Evolutionary conservation across 2,888 invertebrate species (phyloP).

Genomic region (Cantharis rustica): DNA sequence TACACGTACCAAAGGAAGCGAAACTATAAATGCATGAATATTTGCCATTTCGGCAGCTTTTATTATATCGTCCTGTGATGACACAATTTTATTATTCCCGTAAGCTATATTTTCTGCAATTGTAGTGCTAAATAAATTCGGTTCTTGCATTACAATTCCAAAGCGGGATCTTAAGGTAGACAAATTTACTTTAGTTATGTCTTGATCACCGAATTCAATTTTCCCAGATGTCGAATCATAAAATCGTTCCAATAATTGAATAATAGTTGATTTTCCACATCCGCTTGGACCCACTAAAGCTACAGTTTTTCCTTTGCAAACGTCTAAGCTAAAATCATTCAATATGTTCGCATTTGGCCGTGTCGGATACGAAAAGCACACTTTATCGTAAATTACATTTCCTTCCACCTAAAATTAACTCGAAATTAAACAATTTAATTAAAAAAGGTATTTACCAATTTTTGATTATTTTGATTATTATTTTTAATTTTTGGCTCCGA

Average conservation of each 20-base stretch:
- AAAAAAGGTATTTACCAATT: neutral
- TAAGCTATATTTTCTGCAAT: slow-evolving; percentile 92
- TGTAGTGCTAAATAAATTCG: slow-evolving; percentile 84
- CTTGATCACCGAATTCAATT: slow-evolving; percentile 53
- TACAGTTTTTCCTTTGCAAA: slow-evolving; percentile 70
- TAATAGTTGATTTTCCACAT: slow-evolving; percentile 87
- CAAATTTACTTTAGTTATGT: slow-evolving; percentile 44
- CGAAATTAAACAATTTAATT: neutral
- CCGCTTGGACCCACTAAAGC: slow-evolving; percentile 84
- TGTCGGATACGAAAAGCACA: slow-evolving; percentile 78
- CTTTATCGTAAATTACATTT: slow-evolving; percentile 69
- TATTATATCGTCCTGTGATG: slow-evolving; percentile 74
- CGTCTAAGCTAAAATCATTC: slow-evolving; percentile 62
- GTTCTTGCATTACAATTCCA: slow-evolving; percentile 92
- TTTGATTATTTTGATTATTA: slow-evolving; percentile 48
- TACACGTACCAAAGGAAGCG: slow-evolving; percentile 72
- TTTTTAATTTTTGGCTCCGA: slow-evolving; percentile 33
- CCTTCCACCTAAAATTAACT: slow-evolving; percentile 58
- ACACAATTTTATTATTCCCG: slow-evolving; percentile 74
- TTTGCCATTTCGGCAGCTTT: slow-evolving; percentile 81
- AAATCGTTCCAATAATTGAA: slow-evolving; percentile 81
- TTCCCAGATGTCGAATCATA: slow-evolving; percentile 75
- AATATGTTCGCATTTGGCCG: slow-evolving; percentile 69
- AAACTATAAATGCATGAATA: slow-evolving; percentile 81
- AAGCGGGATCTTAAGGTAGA: slow-evolving; percentile 69